Percentiles rank a stretch among this genome's conserved stretches.
These are phyloP conservation scores for Cinara cedri DNA, from an alignment of 2,888 invertebrate species.

Conservation along the genomic window DNA sequence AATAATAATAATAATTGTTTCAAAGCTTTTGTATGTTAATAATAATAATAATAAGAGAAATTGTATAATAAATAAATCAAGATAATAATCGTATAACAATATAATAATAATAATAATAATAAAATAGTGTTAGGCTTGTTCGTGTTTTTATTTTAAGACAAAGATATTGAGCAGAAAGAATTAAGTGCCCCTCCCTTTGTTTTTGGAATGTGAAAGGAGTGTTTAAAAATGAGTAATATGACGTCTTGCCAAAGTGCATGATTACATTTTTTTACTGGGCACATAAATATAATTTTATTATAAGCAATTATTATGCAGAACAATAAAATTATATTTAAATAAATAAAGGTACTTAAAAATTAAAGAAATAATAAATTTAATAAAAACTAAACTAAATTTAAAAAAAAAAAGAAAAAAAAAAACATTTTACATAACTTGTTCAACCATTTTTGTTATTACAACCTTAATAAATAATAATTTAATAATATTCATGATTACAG, in stretches of 20 bases:
- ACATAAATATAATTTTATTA: constrained; percentile 52
- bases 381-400: constrained; percentile 52
- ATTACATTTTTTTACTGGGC: constrained; percentile 53
- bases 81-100: constrained; percentile 56
- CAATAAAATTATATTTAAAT: constrained; percentile 53
- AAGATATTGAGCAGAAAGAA: constrained; percentile 57
- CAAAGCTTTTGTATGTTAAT: constrained; percentile 51
- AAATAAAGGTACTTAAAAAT: constrained; percentile 48
- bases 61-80: constrained; percentile 54
- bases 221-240: constrained; percentile 40
- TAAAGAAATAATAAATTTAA: constrained; percentile 46
- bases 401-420: constrained; percentile 31
- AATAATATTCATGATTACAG: constrained; percentile 50
- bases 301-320: constrained; percentile 44
- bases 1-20: constrained; percentile 48
- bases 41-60: constrained; percentile 50
- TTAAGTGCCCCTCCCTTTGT: constrained; percentile 53
- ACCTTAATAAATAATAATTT: constrained; percentile 56
- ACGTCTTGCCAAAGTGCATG: constrained; percentile 47
- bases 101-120: constrained; percentile 49
- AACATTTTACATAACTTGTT: constrained; percentile 56
- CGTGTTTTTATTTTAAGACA: constrained; percentile 55
- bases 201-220: constrained; percentile 54
- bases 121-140: constrained; percentile 55
- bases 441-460: constrained; percentile 56